phyloP scores from a whole-genome alignment of 2,797 vertebrate species.

The Lepus oiostolus region DNA sequence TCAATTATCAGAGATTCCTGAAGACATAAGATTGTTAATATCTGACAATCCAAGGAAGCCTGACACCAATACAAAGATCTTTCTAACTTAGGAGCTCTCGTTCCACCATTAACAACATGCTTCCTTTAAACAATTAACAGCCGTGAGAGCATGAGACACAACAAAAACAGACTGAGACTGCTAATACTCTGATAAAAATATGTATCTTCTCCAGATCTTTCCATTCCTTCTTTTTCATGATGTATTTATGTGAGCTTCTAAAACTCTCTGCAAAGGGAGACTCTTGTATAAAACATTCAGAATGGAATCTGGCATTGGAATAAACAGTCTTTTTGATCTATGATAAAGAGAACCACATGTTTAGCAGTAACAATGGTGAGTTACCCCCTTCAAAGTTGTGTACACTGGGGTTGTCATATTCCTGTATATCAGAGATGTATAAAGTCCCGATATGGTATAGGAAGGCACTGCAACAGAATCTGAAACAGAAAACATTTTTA shows the following conservation, averaged over 20 bases:
- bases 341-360: slow-evolving; percentile 64
- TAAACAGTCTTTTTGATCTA: slow-evolving; percentile 35
- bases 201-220: slow-evolving; percentile 68
- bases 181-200: slow-evolving; percentile 64
- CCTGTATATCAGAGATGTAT: slow-evolving; percentile 96
- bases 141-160: slow-evolving; percentile 34
- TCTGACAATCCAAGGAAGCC: slow-evolving; percentile 14
- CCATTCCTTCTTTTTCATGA: slow-evolving; percentile 75
- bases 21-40: slow-evolving; percentile 30
- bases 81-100: slow-evolving; percentile 68
- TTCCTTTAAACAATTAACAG: slow-evolving; percentile 74
- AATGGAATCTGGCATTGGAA: slow-evolving; percentile 70
- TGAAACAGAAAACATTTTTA: slow-evolving; percentile 86
- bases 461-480: slow-evolving; percentile 91
- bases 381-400: slow-evolving; percentile 97
- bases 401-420: slow-evolving; percentile 96
- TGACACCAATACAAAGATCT: slow-evolving; percentile 74
- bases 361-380: slow-evolving; percentile 51
- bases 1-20: slow-evolving; percentile 54
- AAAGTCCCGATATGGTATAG: slow-evolving; percentile 93
- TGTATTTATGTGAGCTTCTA: slow-evolving; percentile 58
- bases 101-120: slow-evolving; percentile 52
- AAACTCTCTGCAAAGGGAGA: slow-evolving; percentile 57
- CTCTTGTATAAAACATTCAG: slow-evolving; percentile 62
- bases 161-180: slow-evolving; percentile 64